A percentile compares a stretch with the other conserved stretches of the same genome.
phyloP scores from a whole-genome alignment of 2,888 invertebrate species.

The Ceraclea dissimilis region DNA sequence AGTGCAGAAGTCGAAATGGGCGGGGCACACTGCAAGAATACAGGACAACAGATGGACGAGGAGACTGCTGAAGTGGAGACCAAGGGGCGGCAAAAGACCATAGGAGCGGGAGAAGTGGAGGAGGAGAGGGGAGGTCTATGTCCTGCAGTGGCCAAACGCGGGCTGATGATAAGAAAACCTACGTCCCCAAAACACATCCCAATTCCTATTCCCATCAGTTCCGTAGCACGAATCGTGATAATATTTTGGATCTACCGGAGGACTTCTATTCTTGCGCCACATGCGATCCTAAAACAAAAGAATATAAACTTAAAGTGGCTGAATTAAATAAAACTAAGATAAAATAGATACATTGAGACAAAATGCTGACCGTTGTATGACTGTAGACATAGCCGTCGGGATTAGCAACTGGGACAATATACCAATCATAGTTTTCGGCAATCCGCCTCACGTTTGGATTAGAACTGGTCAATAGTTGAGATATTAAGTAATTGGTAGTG shows the following conservation, averaged over 20 bases:
- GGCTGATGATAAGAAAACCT: not conserved
- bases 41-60: too few relatives aligned
- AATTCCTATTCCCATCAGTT: slow-evolving; percentile 2
- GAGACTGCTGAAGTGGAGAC: too few relatives aligned
- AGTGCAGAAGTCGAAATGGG: too few relatives aligned
- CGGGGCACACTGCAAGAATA: too few relatives aligned
- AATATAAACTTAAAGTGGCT: too few relatives aligned
- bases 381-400: slow-evolving; percentile 67
- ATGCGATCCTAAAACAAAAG: not conserved
- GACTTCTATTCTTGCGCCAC: not conserved
- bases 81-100: too few relatives aligned
- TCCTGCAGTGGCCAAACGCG: too few relatives aligned
- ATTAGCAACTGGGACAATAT: slow-evolving; percentile 64
- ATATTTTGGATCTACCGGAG: not conserved
- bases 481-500: slow-evolving; percentile 60
- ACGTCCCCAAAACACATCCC: slow-evolving; percentile 3
- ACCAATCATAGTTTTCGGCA: slow-evolving; percentile 65
- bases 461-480: slow-evolving; percentile 56
- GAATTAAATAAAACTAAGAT: too few relatives aligned
- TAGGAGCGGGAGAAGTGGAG: too few relatives aligned
- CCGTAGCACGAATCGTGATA: not conserved
- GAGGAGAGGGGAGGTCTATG: too few relatives aligned
- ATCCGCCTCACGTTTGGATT: slow-evolving; percentile 48
- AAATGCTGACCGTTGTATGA: slow-evolving; percentile 51
- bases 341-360: too few relatives aligned